Percentiles rank a stretch among this genome's conserved stretches.
Conservation (phyloP, 2,888 invertebrate species). For the Branchellion lobata region DNA sequence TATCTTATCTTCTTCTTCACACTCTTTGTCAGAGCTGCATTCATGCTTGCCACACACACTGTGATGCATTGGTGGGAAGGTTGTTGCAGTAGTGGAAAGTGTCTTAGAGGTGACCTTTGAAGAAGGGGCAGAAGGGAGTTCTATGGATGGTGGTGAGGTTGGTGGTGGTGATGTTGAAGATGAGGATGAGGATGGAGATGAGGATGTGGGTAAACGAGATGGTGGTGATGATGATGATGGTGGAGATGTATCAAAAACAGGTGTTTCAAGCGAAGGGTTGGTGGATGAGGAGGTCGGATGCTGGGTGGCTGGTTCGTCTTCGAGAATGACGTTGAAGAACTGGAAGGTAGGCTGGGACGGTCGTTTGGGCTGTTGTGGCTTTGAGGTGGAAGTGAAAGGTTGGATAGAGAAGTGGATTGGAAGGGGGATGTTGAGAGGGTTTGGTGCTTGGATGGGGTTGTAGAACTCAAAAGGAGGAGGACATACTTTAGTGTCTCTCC, state of each 20-base stretch:
- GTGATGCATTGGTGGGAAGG: not conserved
- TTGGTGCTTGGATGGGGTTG: too few species aligned
- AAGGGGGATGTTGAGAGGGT: too few species aligned
- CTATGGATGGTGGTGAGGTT: not conserved
- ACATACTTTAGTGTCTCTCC: too few species aligned
- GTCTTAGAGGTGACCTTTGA: too few species aligned
- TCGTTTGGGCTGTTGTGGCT: too few species aligned
- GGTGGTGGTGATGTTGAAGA: not conserved
- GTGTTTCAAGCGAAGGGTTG: not conserved
- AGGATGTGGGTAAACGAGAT: not conserved
- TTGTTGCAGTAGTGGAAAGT: not conserved
- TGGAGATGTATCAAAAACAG: not conserved
- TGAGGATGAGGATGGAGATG: not conserved
- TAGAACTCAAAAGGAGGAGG: too few species aligned
- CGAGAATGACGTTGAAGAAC: too few species aligned
- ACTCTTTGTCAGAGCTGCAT: not conserved
- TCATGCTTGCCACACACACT: not conserved
- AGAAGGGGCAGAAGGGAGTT: constrained; percentile 30
- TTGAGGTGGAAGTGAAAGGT: too few species aligned
- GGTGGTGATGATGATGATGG: not conserved
- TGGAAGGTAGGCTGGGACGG: too few species aligned
- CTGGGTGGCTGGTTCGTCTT: too few species aligned
- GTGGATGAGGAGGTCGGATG: too few species aligned
- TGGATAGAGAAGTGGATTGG: too few species aligned
- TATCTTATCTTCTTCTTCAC: not conserved